Evolutionary conservation across 1,140 invertebrate species (phyloP).

Genomic region (Alviniconcha marisindica): DNA sequence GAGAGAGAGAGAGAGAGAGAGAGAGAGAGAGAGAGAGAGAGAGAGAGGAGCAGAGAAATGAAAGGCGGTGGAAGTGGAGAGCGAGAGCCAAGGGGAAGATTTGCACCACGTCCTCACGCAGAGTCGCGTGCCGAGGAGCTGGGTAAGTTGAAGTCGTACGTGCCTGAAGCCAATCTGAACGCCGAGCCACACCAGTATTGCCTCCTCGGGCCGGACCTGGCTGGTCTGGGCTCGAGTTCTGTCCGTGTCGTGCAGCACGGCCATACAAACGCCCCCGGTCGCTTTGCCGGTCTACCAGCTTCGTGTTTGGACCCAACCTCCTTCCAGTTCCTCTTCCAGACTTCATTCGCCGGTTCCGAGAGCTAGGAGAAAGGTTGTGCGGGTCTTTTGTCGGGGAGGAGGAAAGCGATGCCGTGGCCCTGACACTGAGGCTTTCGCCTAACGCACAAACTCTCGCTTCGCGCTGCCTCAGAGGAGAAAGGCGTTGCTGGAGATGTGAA

Average conservation of each 20-base stretch:
- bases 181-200: background rate
- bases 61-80: background rate
- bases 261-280: background rate
- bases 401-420: no score
- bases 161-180: slow-evolving; percentile 1
- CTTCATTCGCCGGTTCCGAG: slow-evolving; percentile 19
- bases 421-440: no score
- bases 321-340: slow-evolving; percentile 23
- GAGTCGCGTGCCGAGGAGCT: slow-evolving; percentile 21
- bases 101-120: slow-evolving; percentile 41
- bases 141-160: slow-evolving; percentile 23
- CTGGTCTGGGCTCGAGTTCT: slow-evolving; percentile 18
- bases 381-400: no score
- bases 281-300: background rate
- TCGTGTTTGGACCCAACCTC: slow-evolving; percentile 19
- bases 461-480: no score
- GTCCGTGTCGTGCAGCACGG: slow-evolving; percentile 23
- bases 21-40: background rate
- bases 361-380: background rate
- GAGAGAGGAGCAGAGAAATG: background rate
- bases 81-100: slow-evolving; percentile 21
- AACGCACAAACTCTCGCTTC: no score
- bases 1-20: background rate
- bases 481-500: no score
- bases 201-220: background rate